phyloP scores from a whole-genome alignment of 2,797 vertebrate genomes.

The Phrynocephalus guinanensis region DNA sequence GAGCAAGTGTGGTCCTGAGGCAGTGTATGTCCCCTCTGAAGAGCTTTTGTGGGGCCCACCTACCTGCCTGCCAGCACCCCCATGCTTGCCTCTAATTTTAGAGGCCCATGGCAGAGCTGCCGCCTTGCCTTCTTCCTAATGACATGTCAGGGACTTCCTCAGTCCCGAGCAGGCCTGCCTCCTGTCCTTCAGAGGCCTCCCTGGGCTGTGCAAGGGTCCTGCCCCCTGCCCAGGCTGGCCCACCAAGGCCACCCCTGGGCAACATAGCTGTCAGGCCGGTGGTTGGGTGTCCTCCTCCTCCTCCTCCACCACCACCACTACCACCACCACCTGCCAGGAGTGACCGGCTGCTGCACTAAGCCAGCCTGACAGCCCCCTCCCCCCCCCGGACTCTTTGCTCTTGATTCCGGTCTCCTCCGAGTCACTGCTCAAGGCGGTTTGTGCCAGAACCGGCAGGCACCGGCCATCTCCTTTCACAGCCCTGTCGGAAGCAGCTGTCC shows the following conservation, averaged over 20 bases:
- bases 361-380: constrained; percentile 50
- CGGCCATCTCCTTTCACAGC: not conserved
- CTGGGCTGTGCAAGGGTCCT: not conserved
- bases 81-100: too few species aligned
- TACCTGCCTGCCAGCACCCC: too few species aligned
- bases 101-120: too few species aligned
- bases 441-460: not conserved
- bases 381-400: constrained; percentile 41
- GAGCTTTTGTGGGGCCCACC: too few species aligned
- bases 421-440: constrained; percentile 13
- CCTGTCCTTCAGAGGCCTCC: not conserved
- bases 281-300: not conserved
- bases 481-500: too few species aligned
- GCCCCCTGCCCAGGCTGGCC: not conserved
- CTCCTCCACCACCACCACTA: too few species aligned
- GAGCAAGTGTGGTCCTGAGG: too few species aligned
- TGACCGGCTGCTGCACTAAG: constrained; percentile 14
- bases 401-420: not conserved
- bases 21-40: too few species aligned
- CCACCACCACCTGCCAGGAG: not conserved
- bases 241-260: not conserved
- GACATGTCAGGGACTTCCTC: too few species aligned
- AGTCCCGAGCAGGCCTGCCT: too few species aligned
- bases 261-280: not conserved
- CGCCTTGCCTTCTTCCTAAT: too few species aligned